A percentile compares a stretch with the other conserved stretches of the same genome.
Conservation (phyloP, 2,113 vertebrate species). For the Rhinogobius similis region DNA sequence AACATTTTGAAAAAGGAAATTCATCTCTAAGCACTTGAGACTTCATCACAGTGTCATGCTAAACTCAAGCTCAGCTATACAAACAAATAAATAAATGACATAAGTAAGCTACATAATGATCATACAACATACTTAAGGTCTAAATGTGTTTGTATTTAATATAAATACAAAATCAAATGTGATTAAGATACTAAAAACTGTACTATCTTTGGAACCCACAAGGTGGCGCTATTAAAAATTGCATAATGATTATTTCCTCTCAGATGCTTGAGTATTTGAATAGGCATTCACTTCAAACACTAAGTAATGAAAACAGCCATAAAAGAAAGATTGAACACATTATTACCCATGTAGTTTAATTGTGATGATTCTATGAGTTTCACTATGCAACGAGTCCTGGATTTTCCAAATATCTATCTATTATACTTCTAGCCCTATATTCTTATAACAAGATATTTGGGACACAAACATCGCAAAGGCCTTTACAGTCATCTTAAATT, state of each 20-base stretch:
- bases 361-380: background rate
- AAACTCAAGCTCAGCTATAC: background rate
- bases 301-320: background rate
- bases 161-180: background rate
- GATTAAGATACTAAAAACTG: conserved; percentile 5
- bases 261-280: no score
- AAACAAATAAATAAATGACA: background rate
- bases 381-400: background rate
- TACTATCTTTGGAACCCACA: conserved; percentile 30
- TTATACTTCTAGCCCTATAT: background rate
- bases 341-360: background rate
- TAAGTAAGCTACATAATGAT: background rate
- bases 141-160: conserved; percentile 6
- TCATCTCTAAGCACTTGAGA: conserved; percentile 35
- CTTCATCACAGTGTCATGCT: conserved; percentile 24
- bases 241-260: no score
- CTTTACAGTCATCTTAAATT: background rate
- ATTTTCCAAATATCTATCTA: background rate
- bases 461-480: background rate
- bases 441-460: background rate
- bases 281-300: background rate
- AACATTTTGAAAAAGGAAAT: no score
- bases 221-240: conserved; percentile 35
- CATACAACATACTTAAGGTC: background rate
- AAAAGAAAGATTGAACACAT: no score